phyloP scores from a whole-genome alignment of 2,113 vertebrate species.

The Corythornis vintsioides region DNA sequence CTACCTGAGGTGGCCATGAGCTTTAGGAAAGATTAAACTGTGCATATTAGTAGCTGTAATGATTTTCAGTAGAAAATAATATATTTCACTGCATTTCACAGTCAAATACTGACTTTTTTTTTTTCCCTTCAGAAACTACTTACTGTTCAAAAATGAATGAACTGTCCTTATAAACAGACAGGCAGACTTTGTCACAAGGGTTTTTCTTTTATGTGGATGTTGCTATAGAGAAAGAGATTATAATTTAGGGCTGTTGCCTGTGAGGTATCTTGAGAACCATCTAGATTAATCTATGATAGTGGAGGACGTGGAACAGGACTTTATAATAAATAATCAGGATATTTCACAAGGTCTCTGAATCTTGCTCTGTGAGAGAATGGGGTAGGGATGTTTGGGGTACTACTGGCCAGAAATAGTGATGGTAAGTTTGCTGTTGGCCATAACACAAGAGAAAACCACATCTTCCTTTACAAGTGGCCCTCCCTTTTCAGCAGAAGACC shows the following conservation, averaged over 20 bases:
- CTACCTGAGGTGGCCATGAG: neutral
- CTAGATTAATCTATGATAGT: neutral
- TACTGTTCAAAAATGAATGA: neutral
- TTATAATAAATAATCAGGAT: neutral
- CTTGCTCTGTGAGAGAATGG: neutral
- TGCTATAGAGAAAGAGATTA: neutral
- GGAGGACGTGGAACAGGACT: neutral
- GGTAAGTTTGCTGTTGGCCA: neutral
- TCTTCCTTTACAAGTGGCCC: neutral
- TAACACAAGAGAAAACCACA: neutral
- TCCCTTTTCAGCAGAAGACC: neutral
- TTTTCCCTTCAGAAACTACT: neutral
- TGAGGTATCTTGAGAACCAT: neutral
- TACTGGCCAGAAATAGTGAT: neutral
- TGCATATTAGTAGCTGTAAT: neutral
- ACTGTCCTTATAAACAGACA: neutral
- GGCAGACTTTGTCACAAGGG: neutral
- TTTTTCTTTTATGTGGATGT: slow-evolving; percentile 10
- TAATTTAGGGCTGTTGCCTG: neutral
- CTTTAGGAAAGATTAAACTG: neutral
- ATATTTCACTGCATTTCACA: neutral
- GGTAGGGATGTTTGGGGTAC: neutral
- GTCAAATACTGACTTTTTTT: neutral
- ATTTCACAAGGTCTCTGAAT: neutral
- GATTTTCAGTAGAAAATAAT: neutral